These are phyloP conservation scores for Drosophila hamatofila DNA, from an alignment of 2,888 invertebrate species.

Conservation along the genomic window DNA sequence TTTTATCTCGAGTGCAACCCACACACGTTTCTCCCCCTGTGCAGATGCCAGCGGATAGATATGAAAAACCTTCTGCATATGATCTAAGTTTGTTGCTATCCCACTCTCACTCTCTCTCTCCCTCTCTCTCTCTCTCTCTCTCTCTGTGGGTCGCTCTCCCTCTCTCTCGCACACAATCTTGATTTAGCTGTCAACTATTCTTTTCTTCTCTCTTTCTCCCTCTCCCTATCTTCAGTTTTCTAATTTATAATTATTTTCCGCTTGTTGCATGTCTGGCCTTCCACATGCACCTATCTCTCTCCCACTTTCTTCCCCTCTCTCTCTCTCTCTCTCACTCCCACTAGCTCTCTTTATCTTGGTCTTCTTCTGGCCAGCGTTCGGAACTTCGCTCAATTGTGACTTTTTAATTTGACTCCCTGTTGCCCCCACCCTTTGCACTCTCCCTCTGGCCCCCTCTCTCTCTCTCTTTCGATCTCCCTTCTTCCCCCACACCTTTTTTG, in stretches of 20 bases:
- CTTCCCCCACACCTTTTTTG: background rate
- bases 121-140: conserved; percentile 6
- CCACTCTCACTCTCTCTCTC: background rate
- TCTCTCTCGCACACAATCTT: conserved; percentile 5
- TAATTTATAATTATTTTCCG: conserved; percentile 80
- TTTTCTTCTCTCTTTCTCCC: background rate
- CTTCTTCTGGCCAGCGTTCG: conserved; percentile 29
- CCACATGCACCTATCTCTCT: conserved; percentile 4
- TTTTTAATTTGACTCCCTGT: conserved; percentile 56
- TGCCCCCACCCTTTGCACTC: background rate
- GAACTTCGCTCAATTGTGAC: conserved; percentile 45
- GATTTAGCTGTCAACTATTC: conserved; percentile 9
- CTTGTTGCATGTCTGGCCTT: conserved; percentile 60
- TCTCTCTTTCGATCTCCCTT: fast-evolving
- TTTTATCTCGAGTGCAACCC: conserved; percentile 59
- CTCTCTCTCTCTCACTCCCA: conserved; percentile 3
- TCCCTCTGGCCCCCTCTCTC: background rate
- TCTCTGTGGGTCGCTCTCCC: conserved; percentile 7
- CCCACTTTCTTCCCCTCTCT: conserved; percentile 8
- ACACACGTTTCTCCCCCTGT: conserved; percentile 38
- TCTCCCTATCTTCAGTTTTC: conserved; percentile 35
- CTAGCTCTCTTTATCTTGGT: too few species aligned
- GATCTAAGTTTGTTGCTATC: conserved; percentile 21
- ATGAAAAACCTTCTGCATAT: conserved; percentile 20
- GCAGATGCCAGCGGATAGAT: conserved; percentile 26